phyloP scores from a whole-genome alignment of 2,113 vertebrate genomes.

The Onychostoma macrolepis region DNA sequence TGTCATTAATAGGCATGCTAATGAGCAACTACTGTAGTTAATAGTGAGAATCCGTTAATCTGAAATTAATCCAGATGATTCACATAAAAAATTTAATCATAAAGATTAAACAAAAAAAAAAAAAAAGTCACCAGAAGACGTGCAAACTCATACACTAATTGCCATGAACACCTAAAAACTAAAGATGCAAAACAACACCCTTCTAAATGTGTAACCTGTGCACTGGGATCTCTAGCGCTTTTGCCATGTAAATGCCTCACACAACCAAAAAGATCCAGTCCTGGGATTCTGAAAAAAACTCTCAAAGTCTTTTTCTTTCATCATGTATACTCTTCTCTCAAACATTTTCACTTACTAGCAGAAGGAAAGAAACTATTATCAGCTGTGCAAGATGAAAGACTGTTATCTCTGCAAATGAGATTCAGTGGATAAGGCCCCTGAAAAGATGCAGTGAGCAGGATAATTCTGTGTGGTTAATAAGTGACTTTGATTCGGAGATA shows the following conservation, averaged over 20 bases:
- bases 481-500: constrained; percentile 47
- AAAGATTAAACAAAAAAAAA: no score
- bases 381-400: not conserved
- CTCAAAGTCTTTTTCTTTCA: constrained; percentile 1
- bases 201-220: no score
- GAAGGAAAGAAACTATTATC: constrained; percentile 24
- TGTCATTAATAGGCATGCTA: no score
- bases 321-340: not conserved
- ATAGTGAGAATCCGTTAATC: no score
- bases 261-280: not conserved
- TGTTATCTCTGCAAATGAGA: constrained; percentile 46
- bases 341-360: constrained; percentile 9
- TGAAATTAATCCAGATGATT: no score
- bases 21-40: no score
- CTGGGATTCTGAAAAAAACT: not conserved
- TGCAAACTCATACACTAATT: not conserved
- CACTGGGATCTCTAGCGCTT: not conserved
- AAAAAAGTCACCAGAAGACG: no score
- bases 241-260: not conserved
- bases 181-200: no score
- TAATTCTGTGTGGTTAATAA: constrained; percentile 36
- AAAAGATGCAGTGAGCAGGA: constrained; percentile 49
- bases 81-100: no score
- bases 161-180: no score
- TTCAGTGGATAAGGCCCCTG: constrained; percentile 34